phyloP scores from a whole-genome alignment of 2,113 vertebrate genomes.

The Corydoras sp. region DNA sequence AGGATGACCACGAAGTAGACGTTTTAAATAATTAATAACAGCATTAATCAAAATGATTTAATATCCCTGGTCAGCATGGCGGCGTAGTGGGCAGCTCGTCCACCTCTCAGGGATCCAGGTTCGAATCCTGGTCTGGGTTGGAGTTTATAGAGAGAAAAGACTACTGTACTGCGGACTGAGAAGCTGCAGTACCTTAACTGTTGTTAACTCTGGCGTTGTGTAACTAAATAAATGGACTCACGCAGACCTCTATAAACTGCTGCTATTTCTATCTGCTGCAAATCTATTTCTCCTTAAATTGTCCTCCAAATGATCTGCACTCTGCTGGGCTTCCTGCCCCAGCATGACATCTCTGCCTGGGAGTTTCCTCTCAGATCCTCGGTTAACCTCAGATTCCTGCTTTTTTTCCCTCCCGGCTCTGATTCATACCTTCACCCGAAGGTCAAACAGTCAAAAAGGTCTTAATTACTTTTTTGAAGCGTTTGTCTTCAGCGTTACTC shows the following conservation, averaged over 20 bases:
- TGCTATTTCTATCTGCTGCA: slow-evolving; percentile 24
- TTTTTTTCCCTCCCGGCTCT: too few relatives aligned
- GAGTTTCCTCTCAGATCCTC: slow-evolving; percentile 18
- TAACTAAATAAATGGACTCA: slow-evolving; percentile 2
- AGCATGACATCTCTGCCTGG: not conserved
- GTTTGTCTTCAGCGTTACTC: not conserved
- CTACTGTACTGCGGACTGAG: too few relatives aligned
- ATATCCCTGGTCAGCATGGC: too few relatives aligned
- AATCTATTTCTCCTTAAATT: slow-evolving; percentile 36
- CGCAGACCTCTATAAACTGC: slow-evolving; percentile 21
- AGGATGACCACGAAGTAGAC: too few relatives aligned
- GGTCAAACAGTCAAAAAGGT: not conserved
- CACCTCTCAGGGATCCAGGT: too few relatives aligned
- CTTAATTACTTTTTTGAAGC: not conserved
- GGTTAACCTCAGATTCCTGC: slow-evolving; percentile 21
- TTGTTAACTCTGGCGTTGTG: not conserved
- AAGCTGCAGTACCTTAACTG: too few relatives aligned
- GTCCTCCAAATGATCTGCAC: slow-evolving; percentile 13
- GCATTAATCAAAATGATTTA: too few relatives aligned
- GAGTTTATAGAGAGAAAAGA: too few relatives aligned
- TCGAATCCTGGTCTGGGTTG: too few relatives aligned
- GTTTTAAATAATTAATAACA: too few relatives aligned
- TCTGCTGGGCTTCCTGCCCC: not conserved
- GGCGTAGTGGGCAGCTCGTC: too few relatives aligned
- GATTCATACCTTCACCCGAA: not conserved